Percentiles rank a stretch among this genome's conserved stretches.
These are phyloP conservation scores for Bambusicola thoracicus DNA, from an alignment of 2,113 vertebrate genomes.

Conservation along the genomic window DNA sequence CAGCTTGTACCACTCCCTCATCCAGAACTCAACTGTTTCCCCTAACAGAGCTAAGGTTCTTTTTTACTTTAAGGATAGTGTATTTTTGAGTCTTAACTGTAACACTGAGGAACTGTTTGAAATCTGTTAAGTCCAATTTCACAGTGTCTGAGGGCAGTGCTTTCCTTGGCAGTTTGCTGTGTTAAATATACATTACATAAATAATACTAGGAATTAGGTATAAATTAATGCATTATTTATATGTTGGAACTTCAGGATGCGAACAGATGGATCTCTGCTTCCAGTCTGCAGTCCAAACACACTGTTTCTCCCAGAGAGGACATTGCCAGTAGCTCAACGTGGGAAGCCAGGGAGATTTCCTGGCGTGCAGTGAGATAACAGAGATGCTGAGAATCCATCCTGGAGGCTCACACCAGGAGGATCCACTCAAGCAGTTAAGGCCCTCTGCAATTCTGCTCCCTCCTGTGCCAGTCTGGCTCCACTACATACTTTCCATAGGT, in stretches of 20 bases:
- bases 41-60: neutral
- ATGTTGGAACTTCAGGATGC: neutral
- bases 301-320: neutral
- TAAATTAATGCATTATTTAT: neutral
- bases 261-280: neutral
- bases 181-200: neutral
- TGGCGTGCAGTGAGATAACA: neutral
- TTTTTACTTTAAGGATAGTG: neutral
- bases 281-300: neutral
- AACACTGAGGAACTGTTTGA: neutral
- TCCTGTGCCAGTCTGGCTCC: neutral
- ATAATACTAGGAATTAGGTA: neutral
- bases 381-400: neutral
- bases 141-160: neutral
- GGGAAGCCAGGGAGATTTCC: neutral
- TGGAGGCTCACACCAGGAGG: neutral
- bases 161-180: neutral
- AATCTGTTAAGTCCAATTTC: neutral
- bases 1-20: neutral
- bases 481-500: fast-evolving
- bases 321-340: neutral
- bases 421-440: neutral
- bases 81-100: neutral
- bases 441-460: neutral
- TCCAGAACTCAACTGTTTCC: neutral